Evolutionary conservation across 2,113 vertebrate genomes (phyloP).

Genomic region (Scomber colias): DNA sequence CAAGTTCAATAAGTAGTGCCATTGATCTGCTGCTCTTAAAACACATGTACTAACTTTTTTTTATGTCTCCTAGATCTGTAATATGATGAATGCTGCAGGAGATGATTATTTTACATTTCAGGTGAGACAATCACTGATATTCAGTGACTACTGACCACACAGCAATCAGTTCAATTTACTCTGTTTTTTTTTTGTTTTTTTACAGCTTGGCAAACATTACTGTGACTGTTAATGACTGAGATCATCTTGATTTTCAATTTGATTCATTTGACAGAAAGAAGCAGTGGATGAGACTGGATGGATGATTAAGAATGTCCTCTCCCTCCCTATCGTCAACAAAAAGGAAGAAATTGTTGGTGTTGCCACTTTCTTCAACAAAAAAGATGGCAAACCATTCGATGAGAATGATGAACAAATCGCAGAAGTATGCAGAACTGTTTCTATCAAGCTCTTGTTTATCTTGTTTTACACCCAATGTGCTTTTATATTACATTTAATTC

Average conservation of each 20-base stretch:
- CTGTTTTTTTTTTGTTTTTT: not conserved
- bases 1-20: not conserved
- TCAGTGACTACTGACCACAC: not conserved
- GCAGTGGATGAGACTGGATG: conserved; percentile 92
- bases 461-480: not conserved
- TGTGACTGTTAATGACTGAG: too few species aligned
- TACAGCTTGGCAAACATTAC: too few species aligned
- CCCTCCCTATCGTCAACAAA: conserved; percentile 96
- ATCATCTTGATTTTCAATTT: not conserved
- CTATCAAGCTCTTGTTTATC: too few species aligned
- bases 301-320: conserved; percentile 91
- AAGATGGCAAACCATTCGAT: conserved; percentile 93
- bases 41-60: not conserved
- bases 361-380: conserved; percentile 94
- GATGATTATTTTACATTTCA: conserved; percentile 94
- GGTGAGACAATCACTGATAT: conserved; percentile 73
- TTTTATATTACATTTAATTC: not conserved
- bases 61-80: conserved; percentile 88
- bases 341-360: conserved; percentile 97
- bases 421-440: conserved; percentile 82
- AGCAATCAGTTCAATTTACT: not conserved
- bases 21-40: not conserved
- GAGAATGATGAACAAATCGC: conserved; percentile 94
- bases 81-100: conserved; percentile 92
- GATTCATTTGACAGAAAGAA: conserved; percentile 85